phyloP scores from a whole-genome alignment of 2,888 invertebrate species.

The Oligia fasciuncula region DNA sequence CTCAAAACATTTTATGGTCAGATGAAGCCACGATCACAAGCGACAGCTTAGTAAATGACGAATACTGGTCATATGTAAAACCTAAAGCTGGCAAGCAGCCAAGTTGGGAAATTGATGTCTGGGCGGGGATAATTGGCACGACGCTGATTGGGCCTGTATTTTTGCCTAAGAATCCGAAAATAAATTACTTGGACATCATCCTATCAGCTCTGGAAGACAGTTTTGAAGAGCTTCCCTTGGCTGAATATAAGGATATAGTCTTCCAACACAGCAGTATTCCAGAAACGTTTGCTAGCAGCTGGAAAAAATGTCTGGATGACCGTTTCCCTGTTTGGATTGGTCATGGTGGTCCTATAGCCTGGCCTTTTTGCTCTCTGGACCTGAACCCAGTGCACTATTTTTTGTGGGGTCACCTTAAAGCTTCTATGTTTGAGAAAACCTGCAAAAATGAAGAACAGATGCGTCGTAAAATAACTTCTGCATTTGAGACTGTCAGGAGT shows the following conservation, averaged over 20 bases:
- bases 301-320: constrained; percentile 19
- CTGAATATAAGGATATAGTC: constrained; percentile 16
- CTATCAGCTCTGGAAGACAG: background rate
- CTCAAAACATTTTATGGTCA: constrained; percentile 27
- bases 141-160: constrained; percentile 32
- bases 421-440: background rate
- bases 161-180: constrained; percentile 13
- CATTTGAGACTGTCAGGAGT: constrained; percentile 16
- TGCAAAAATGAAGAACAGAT: constrained; percentile 22
- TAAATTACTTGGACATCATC: constrained; percentile 18
- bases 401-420: constrained; percentile 26
- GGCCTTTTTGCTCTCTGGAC: constrained; percentile 14
- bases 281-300: background rate
- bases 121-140: constrained; percentile 25
- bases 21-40: constrained; percentile 20
- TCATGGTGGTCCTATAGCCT: constrained; percentile 1
- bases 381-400: constrained; percentile 25
- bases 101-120: constrained; percentile 15
- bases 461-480: constrained; percentile 3
- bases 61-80: constrained; percentile 13
- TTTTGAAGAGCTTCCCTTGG: background rate
- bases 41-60: constrained; percentile 11
- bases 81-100: background rate
- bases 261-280: constrained; percentile 20
- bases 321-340: constrained; percentile 31